Base-by-base conservation (phyloP, 2,888 invertebrate species). In the Torymus texanus region DNA sequence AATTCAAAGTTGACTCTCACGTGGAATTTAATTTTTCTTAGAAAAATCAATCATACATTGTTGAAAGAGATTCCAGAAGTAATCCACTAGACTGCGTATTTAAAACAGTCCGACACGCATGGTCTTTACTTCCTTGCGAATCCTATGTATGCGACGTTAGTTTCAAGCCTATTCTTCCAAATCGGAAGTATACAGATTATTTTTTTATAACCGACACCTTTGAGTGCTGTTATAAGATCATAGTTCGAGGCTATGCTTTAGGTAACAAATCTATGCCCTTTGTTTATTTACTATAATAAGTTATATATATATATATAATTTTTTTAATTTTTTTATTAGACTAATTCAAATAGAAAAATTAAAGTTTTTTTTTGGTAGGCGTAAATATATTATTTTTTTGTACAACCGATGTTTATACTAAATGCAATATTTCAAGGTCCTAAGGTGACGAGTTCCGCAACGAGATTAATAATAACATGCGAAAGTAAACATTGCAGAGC, bases 21-120 rank as follows among this genome's bases (percentile, higher is more conserved):
- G 29, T 29, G 29, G 50, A 51, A 14, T 63, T 53, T 51, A 14
- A 41, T 8, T 71, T 11, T 8, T 13, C 13, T 41, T 8, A 88
- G 88, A 81, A 83, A 11, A 83, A 84, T 29, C 84, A 85, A 79
- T 75, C 71, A 4, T 88, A 88, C 75, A 82, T 84, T 61, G 84
- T 84, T 71, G 82, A 83, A 82, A 85, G 87, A 75, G 89, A 90
- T 80, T 83, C 86, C 10, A 79, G 80, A 50, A 87, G 86, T 3
- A 90, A 89, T 84, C 86, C 88, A 0, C 82, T 90, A 76, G 89
- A 90, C 75, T 83, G 87, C 51, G 88, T 87, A 11, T 91, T 91
- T 79, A 84, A 87, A 81, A 85, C 90, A 11, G 83, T 85, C 58
- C 83, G 86, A 73, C 86, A 87, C 50, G 84, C 87, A 3, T 89